A percentile compares a stretch with the other conserved stretches of the same genome.
phyloP scores from a whole-genome alignment of 2,113 vertebrate species.

The Gadus chalcogrammus region DNA sequence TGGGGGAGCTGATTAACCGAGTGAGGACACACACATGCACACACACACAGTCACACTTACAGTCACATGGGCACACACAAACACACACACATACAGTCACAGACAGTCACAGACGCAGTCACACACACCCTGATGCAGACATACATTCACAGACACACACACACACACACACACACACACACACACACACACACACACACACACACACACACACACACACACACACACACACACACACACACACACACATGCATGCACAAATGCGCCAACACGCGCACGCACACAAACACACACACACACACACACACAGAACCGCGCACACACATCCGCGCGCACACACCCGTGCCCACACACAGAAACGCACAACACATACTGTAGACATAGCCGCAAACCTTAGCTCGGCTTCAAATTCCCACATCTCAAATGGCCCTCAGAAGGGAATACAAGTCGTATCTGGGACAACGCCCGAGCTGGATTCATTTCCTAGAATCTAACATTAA shows the following conservation, averaged over 20 bases:
- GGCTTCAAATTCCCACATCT: conserved; percentile 53
- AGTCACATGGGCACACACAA: background rate
- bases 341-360: background rate
- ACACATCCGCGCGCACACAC: background rate
- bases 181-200: background rate
- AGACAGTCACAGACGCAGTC: conserved; percentile 25
- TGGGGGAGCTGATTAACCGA: conserved; percentile 93
- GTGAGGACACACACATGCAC: conserved; percentile 63
- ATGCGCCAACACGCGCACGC: conserved; percentile 2
- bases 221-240: conserved; percentile 3
- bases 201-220: background rate
- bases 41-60: conserved; percentile 9
- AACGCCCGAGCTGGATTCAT: background rate
- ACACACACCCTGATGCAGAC: background rate
- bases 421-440: conserved; percentile 62
- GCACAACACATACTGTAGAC: conserved; percentile 2
- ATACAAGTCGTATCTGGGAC: conserved; percentile 24
- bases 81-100: conserved; percentile 19
- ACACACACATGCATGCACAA: background rate
- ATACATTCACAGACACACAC: conserved; percentile 9
- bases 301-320: background rate
- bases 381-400: conserved; percentile 58
- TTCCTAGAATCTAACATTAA: background rate
- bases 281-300: conserved; percentile 17
- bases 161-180: background rate